Evolutionary conservation across 2,113 vertebrate genomes (phyloP).

Genomic region (Heptranchias perlo): DNA sequence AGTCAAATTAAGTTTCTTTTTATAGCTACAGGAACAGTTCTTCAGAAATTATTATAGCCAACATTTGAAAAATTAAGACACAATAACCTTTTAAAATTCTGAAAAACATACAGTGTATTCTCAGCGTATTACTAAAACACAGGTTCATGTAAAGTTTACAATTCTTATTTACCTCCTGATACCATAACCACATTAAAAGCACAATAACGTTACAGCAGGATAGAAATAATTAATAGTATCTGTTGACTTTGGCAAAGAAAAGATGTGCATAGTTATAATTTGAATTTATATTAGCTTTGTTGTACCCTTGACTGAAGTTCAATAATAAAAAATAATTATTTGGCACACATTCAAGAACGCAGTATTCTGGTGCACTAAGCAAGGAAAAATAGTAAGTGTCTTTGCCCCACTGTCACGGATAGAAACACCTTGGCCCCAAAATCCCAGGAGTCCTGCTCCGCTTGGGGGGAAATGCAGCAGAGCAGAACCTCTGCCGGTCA

Average conservation of each 20-base stretch:
- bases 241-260: not conserved
- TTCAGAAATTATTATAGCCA: not conserved
- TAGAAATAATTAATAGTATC: slow-evolving; percentile 29
- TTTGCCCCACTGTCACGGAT: not conserved
- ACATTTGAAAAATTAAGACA: not conserved
- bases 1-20: not conserved
- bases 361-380: not conserved
- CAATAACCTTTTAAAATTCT: not conserved
- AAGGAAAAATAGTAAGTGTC: not conserved
- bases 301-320: slow-evolving; percentile 20
- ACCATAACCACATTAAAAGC: not conserved
- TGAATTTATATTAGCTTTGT: not conserved
- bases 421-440: not conserved
- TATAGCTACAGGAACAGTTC: not conserved
- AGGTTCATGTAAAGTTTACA: not conserved
- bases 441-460: not conserved
- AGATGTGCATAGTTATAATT: not conserved
- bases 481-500: not conserved
- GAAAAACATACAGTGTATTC: not conserved
- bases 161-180: not conserved
- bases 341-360: not conserved
- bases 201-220: not conserved
- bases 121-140: not conserved
- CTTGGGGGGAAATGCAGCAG: not conserved
- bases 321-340: not conserved